Percentiles rank a stretch among this genome's conserved stretches.
These are phyloP conservation scores for Rhaphigaster nebulosa DNA, from an alignment of 2,888 invertebrate genomes.

Conservation along the genomic window DNA sequence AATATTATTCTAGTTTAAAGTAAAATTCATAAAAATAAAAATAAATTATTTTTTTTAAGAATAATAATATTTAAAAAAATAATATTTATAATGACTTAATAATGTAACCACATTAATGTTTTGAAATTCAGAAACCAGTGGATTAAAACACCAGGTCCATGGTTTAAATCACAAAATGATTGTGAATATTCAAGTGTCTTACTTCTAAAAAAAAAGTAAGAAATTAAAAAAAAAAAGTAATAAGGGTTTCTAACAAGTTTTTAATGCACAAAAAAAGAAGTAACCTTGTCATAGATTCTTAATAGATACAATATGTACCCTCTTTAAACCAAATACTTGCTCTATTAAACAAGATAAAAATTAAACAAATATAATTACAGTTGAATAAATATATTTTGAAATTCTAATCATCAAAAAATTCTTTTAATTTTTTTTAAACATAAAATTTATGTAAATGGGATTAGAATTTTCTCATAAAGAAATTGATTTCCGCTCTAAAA, in stretches of 20 bases:
- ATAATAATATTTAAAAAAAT: not conserved
- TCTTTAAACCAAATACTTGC: not conserved
- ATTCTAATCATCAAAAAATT: too few species aligned
- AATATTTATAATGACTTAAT: not conserved
- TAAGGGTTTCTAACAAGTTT: not conserved
- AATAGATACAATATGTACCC: not conserved
- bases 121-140: not conserved
- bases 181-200: not conserved
- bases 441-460: too few species aligned
- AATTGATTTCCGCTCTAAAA: too few species aligned
- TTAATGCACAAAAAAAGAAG: not conserved
- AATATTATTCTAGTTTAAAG: not conserved
- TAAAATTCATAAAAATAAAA: not conserved
- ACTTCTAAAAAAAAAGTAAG: too few species aligned
- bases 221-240: not conserved
- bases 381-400: not conserved
- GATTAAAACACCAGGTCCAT: not conserved
- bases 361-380: not conserved
- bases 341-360: not conserved
- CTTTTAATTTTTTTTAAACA: too few species aligned
- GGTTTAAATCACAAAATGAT: not conserved
- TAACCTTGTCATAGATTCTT: too few species aligned
- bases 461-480: too few species aligned
- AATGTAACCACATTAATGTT: not conserved
- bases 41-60: too few species aligned